These are phyloP conservation scores for Scelioninae gen. 2 DNA, from an alignment of 2,888 invertebrate species.

Conservation along the genomic window DNA sequence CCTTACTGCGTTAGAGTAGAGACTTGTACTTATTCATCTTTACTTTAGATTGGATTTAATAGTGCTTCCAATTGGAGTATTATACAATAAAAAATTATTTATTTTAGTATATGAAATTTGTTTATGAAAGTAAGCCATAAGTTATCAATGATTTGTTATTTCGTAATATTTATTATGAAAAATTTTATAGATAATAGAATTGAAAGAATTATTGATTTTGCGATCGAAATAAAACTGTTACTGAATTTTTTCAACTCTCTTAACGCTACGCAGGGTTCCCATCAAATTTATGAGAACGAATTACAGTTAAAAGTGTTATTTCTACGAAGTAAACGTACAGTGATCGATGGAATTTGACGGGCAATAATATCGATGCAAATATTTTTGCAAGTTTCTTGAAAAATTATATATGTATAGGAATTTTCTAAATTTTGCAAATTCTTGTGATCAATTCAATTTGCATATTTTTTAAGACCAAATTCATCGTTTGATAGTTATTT, in stretches of 20 bases:
- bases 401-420: constrained; percentile 40
- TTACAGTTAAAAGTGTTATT: constrained; percentile 23
- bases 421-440: constrained; percentile 45
- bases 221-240: constrained; percentile 1
- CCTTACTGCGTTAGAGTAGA: too few relatives aligned
- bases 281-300: constrained; percentile 23
- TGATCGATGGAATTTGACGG: constrained; percentile 30
- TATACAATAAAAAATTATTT: too few relatives aligned
- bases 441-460: constrained; percentile 47
- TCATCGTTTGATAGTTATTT: constrained; percentile 53
- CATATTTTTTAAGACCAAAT: constrained; percentile 54
- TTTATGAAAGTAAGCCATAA: background rate
- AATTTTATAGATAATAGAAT: too few relatives aligned
- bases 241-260: constrained; percentile 42
- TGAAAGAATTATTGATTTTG: background rate
- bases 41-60: too few relatives aligned
- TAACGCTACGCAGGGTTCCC: constrained; percentile 42
- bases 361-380: constrained; percentile 39
- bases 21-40: too few relatives aligned
- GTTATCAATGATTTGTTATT: constrained; percentile 13
- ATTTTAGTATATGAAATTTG: too few relatives aligned
- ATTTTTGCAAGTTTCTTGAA: constrained; percentile 49
- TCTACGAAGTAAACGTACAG: constrained; percentile 28
- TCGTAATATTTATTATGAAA: background rate
- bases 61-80: too few relatives aligned